Evolutionary conservation across 2,797 vertebrate species (phyloP), one percentile per base, ranked within the genome.

Genomic region (Crenuchus spilurus): DNA sequence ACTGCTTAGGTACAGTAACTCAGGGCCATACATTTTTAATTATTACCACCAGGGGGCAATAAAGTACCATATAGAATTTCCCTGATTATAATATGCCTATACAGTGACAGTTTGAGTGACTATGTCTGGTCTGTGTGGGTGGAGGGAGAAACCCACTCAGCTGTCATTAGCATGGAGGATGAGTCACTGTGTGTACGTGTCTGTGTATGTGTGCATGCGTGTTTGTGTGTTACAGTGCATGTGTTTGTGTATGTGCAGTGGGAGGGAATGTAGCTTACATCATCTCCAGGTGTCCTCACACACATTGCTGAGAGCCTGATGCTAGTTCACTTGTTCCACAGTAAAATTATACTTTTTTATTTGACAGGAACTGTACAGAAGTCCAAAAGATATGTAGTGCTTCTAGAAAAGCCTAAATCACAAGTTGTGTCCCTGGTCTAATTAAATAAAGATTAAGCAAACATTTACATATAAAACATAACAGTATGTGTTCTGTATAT

Each of bases 271-370:
- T 14, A 84, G 79, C 82, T 86, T 86, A 87, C 86, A 82, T 87
- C 86, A 87, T 86, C 85, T 88, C 87, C 86, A 91, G 90, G 85
- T 91, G 88, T 90, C 83, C 83, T 87, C 87, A 90, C 87, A 90
- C 87, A 90, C 76, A 81, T 84, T 88, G 86, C 84, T 84, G 85
- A 82, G 81, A 86, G 84, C 80, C 86, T 88, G 85, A 86, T 55
- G 13, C 26, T 58, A 33, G 22, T 30, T 46, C 31, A 6, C 28
- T 48, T 26, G 62, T n/a, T n/a, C n/a, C n/a, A n/a, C n/a, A n/a
- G n/a, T n/a, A n/a, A n/a, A n/a, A n/a, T n/a, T n/a, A n/a, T n/a
- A n/a, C n/a, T n/a, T n/a, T n/a, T n/a, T n/a, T n/a, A n/a, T n/a
- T n/a, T n/a, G n/a, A n/a, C n/a, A n/a, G n/a, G n/a, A n/a, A n/a